Conservation (phyloP, 2,797 vertebrate species). For the Phalanger gymnotis region DNA sequence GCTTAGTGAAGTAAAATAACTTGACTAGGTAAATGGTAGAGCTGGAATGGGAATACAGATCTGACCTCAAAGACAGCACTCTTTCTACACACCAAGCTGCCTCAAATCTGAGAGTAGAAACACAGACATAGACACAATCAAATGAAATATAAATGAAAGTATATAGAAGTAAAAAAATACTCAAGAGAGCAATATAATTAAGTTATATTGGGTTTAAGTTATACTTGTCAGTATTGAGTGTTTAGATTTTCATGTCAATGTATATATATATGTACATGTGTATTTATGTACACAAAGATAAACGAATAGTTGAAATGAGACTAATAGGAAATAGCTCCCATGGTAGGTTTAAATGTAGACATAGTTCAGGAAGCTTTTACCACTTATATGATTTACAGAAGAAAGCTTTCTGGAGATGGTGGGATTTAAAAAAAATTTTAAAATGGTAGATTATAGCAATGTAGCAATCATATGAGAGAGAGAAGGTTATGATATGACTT, state of each 20-base stretch:
- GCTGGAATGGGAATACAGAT: neutral
- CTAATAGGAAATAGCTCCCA: neutral
- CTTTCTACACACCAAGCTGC: neutral
- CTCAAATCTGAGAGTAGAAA: neutral
- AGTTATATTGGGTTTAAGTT: neutral
- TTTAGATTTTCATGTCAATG: neutral
- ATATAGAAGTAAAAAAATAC: neutral
- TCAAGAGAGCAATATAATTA: neutral
- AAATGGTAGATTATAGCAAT: neutral
- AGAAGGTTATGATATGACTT: neutral
- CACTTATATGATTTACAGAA: neutral
- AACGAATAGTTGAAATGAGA: neutral
- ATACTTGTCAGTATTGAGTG: neutral
- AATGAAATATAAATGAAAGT: neutral
- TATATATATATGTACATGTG: neutral
- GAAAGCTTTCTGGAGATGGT: neutral
- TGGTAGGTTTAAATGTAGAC: neutral
- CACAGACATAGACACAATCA: neutral
- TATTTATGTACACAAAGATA: neutral
- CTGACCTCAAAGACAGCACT: neutral
- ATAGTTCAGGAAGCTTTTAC: neutral
- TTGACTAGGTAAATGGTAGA: neutral
- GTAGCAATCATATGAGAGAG: neutral
- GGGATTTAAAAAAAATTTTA: neutral
- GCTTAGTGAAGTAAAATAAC: neutral